Evolutionary conservation across 2,113 vertebrate genomes (phyloP).

Genomic region (Globicephala melas): DNA sequence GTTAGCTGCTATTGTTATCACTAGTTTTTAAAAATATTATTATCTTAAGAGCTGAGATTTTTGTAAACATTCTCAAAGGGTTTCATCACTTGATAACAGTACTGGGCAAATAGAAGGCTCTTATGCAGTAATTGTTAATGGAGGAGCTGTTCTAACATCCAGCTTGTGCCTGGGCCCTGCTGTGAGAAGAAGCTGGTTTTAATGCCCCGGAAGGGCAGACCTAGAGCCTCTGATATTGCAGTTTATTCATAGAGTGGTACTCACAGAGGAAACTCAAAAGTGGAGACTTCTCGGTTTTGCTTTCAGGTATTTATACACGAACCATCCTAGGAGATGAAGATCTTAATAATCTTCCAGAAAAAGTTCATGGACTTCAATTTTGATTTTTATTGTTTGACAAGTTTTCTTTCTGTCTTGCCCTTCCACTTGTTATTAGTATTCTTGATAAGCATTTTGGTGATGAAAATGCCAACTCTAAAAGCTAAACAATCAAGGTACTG

Average conservation of each 20-base stretch:
- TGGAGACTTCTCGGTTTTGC: neutral
- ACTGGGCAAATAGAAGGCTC: neutral
- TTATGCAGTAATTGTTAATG: neutral
- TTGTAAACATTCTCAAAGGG: neutral
- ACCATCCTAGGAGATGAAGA: neutral
- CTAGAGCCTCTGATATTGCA: neutral
- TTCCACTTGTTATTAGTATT: slow-evolving; percentile 9
- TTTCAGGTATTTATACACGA: neutral
- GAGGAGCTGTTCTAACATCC: neutral
- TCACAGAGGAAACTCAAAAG: neutral
- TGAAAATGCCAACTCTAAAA: slow-evolving; percentile 20
- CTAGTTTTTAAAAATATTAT: neutral
- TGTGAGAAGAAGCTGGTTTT: neutral
- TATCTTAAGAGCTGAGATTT: slow-evolving; percentile 20
- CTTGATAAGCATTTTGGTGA: neutral
- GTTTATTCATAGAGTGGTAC: neutral
- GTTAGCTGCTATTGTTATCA: neutral
- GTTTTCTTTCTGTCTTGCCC: slow-evolving; percentile 15
- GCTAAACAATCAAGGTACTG: neutral
- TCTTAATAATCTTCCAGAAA: neutral
- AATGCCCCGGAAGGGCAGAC: neutral
- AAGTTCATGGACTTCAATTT: neutral
- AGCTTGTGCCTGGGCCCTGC: neutral
- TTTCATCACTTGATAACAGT: neutral
- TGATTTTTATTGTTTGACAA: neutral